Evolutionary conservation across 1,140 invertebrate genomes (phyloP).

Genomic region (Odontomachus brunneus): DNA sequence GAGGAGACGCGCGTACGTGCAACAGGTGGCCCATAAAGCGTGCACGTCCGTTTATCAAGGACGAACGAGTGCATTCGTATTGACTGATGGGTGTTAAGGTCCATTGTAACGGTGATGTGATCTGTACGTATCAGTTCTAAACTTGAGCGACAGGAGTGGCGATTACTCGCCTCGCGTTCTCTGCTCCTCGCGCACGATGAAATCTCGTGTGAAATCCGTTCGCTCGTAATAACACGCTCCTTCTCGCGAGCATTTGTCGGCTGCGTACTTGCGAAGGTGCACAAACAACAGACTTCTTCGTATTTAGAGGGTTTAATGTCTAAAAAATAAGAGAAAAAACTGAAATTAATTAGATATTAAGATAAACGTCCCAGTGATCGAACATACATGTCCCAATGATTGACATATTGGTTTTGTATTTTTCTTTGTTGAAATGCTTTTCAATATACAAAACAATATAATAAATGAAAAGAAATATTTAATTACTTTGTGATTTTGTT

Average conservation of each 20-base stretch:
- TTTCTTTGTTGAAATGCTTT: too few relatives aligned
- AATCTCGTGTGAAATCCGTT: not conserved
- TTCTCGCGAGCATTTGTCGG: not conserved
- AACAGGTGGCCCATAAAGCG: constrained; percentile 82
- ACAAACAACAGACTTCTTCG: not conserved
- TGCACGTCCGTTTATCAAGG: constrained; percentile 82
- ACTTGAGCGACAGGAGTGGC: constrained; percentile 60
- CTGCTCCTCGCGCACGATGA: not conserved
- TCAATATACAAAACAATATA: too few relatives aligned
- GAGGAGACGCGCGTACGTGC: constrained; percentile 77
- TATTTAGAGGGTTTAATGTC: too few relatives aligned
- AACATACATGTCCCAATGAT: too few relatives aligned
- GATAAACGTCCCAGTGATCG: too few relatives aligned
- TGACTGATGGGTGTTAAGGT: constrained; percentile 80
- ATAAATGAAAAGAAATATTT: too few relatives aligned
- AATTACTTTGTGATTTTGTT: too few relatives aligned
- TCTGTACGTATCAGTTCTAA: constrained; percentile 71
- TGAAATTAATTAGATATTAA: too few relatives aligned
- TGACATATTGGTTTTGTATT: too few relatives aligned
- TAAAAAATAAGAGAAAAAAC: too few relatives aligned
- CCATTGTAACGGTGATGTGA: constrained; percentile 71
- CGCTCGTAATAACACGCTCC: not conserved
- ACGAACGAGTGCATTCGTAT: constrained; percentile 81
- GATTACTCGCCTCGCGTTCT: constrained; percentile 29
- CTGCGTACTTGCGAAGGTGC: too few relatives aligned